Base-by-base conservation (phyloP, 2,797 vertebrate species). In the Anguilla megastoma region DNA sequence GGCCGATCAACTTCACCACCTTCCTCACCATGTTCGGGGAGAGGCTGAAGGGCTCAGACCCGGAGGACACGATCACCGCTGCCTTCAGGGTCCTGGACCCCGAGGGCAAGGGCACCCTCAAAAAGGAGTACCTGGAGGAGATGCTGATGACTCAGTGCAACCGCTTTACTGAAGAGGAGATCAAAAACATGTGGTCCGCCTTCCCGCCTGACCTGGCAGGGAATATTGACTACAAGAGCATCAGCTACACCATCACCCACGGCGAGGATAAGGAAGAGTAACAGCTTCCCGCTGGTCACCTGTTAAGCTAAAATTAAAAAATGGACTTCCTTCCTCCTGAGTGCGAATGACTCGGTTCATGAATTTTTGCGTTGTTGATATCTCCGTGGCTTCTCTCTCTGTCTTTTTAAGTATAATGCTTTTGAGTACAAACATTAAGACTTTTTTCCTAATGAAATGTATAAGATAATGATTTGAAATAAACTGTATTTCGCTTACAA, bases 21-120 rank as follows among this genome's bases (percentile, higher is more conserved):
- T 96, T 96, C 92, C 94, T 96, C 87, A 96, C 93, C 90, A 96
- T 96, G 95, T 96, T 96, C 50, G 95, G 95, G 4, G 95, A 96
- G 92, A 95, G 95, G 91, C 94, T 96, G 74, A 96, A 96, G 86
- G 95, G 95, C 89, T 93, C 95, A 0, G 95, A 96, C 91, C 94
- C 95, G 0, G 95, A 96, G 89, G 95, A 96, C 0, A 94, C 95
- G 50, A 96, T 96, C 92, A 95, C 93, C 3, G 94, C 94, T 36
- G 95, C 95, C 45, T 96, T 96, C 90, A 96, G 95, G 91, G 91
- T 95, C 83, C 91, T 96, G 90, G 95, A 96, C 89, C 95, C 93
- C 0, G 95, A 96, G 0, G 94, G 92, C 30, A 95, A 95, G 80
- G 95, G 95, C 7, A 90, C 89, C 74, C 94, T 96, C 91, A 96